Percentiles rank a stretch among this genome's conserved stretches.
phyloP scores from a whole-genome alignment of 2,797 vertebrate species.

The Heteromormyrus szaboi region DNA sequence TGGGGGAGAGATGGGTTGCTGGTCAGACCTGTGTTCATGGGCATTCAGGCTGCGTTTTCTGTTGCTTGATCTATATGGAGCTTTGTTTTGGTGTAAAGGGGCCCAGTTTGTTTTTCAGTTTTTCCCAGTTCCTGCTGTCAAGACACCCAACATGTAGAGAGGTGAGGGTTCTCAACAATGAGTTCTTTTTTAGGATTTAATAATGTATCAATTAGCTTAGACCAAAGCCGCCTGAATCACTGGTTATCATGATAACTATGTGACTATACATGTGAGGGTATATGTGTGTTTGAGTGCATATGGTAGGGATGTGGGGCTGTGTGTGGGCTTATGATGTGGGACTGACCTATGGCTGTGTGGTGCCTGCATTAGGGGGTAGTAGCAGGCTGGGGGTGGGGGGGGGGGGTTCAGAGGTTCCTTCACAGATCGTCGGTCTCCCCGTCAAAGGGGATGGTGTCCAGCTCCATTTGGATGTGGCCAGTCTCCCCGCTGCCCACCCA shows the following conservation, averaged over 20 bases:
- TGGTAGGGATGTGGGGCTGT: neutral
- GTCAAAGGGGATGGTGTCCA: conserved; percentile 70
- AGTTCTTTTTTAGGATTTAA: neutral
- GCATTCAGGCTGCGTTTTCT: neutral
- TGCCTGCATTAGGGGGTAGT: neutral
- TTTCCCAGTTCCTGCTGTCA: neutral
- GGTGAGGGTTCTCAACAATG: neutral
- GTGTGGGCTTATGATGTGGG: neutral
- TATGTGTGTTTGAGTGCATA: conserved; percentile 15
- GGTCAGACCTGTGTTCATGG: neutral
- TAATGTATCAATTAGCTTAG: neutral
- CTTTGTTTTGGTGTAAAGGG: conserved; percentile 6
- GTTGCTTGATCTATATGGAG: neutral
- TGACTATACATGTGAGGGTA: conserved; percentile 15
- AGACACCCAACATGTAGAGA: neutral
- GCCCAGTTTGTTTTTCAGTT: neutral
- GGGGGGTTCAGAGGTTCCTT: conserved; percentile 35
- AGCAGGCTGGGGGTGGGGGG: neutral
- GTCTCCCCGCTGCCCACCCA: conserved; percentile 84
- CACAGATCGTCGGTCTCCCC: conserved; percentile 95
- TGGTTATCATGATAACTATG: conserved; percentile 13
- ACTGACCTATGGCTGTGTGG: neutral
- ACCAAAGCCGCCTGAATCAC: neutral
- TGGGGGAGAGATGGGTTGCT: neutral
- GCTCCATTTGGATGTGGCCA: conserved; percentile 72